Conservation (phyloP, 2,888 invertebrate genomes). For the Eurytoma adleriae region DNA sequence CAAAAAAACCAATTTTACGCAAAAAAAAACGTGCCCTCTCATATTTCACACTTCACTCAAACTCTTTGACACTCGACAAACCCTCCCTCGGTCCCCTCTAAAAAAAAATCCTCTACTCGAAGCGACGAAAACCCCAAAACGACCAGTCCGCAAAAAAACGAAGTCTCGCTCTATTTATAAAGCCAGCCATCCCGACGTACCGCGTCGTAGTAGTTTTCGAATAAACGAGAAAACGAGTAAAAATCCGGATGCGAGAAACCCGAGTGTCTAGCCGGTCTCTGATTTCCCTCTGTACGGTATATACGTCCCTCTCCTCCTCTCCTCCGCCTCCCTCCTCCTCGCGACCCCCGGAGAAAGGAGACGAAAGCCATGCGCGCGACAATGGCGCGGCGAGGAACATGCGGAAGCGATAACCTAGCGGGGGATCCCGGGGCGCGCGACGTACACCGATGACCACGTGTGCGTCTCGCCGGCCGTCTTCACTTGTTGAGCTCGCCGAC, state of each 20-base stretch:
- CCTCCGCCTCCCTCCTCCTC: constrained; percentile 10
- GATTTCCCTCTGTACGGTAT: neutral
- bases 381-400: constrained; percentile 19
- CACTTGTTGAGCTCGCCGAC: constrained; percentile 35
- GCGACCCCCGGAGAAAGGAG: neutral
- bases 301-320: neutral
- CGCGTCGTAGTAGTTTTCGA: neutral
- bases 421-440: constrained; percentile 5
- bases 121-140: neutral
- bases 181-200: neutral
- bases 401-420: constrained; percentile 50
- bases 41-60: constrained; percentile 25
- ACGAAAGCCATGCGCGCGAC: constrained; percentile 3
- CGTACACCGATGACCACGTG: neutral
- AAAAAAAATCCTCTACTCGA: neutral
- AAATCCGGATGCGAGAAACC: neutral
- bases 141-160: constrained; percentile 3
- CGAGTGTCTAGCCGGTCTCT: neutral
- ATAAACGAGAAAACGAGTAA: too few species aligned
- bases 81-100: neutral
- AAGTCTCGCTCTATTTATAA: constrained; percentile 1
- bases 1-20: neutral
- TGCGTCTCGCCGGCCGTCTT: neutral
- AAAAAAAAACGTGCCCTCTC: neutral
- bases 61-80: constrained; percentile 32